Evolutionary conservation across 2,113 vertebrate species (phyloP).

Genomic region (Bettongia penicillata): DNA sequence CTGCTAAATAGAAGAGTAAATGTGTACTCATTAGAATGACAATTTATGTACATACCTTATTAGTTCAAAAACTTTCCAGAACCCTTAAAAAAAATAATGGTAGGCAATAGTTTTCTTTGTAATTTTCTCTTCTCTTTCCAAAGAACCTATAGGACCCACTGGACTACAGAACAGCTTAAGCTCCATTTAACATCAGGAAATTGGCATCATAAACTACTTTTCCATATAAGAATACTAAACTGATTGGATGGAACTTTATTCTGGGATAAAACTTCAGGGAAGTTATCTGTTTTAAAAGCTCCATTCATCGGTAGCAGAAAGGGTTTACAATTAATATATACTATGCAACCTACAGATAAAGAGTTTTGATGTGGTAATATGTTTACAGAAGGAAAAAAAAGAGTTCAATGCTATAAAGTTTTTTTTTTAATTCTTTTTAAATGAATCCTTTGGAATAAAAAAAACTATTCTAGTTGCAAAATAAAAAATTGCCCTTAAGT

Average conservation of each 20-base stretch:
- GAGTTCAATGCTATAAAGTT: slow-evolving; percentile 53
- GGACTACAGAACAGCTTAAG: slow-evolving; percentile 57
- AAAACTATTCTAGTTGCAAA: slow-evolving; percentile 12
- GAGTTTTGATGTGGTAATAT: neutral
- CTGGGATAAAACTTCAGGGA: neutral
- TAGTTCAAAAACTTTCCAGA: slow-evolving; percentile 44
- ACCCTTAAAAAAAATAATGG: slow-evolving; percentile 12
- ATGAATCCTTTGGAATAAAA: slow-evolving; percentile 2
- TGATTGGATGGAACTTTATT: slow-evolving; percentile 9
- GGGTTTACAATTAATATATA: neutral
- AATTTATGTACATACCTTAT: neutral
- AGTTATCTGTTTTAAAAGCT: slow-evolving; percentile 11
- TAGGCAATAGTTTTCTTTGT: slow-evolving; percentile 49
- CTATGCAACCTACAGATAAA: slow-evolving; percentile 3
- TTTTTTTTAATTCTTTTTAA: slow-evolving; percentile 41
- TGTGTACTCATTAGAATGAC: neutral
- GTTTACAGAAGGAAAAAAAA: slow-evolving; percentile 39
- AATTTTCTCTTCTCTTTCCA: slow-evolving; percentile 59
- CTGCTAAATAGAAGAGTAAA: neutral
- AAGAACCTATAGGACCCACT: slow-evolving; percentile 67
- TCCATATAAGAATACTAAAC: neutral
- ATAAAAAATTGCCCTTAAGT: slow-evolving; percentile 9
- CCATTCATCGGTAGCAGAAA: neutral
- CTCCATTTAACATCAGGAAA: slow-evolving; percentile 52
- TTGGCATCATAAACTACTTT: slow-evolving; percentile 33